Evolutionary conservation across 2,888 invertebrate species (phyloP), one percentile per base, ranked within the genome.

Genomic region (Thereva unica): DNA sequence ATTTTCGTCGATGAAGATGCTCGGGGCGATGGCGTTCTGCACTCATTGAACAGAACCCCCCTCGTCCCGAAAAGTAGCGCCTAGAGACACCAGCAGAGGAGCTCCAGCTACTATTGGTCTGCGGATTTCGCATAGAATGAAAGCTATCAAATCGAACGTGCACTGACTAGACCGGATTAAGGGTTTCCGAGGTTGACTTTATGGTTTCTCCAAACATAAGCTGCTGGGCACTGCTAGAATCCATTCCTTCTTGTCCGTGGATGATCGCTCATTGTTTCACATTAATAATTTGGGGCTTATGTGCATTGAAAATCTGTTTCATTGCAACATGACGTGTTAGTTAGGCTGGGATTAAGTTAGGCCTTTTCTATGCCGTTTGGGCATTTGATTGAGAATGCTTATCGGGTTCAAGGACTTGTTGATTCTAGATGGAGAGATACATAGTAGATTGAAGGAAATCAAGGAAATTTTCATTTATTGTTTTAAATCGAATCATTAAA

Each of bases 1-100:
- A 64, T 64, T 64, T 64, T 64, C 45, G 53, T 64, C 64, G 64
- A 64, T 53, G 53, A 52, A 42, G 42, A 41, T 50, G 49, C 50
- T 50, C 50, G 40, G 10, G 40, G 45, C 42, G 57, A 61, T 61
- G 61, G 23, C 23, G 23, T 23, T 23, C 23, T 23, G 23, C 23
- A 23, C 23, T 23, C 23, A 23, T 23, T 23, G 23, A 23, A 23
- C 23, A 23, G 23, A 23, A 2, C 23, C 23, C 23, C 23, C 23
- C 2, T 23, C 23, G 23, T 2, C 23, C 23, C 23, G 23, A 2
- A 23, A 23, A 23, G 23, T 23, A 23, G 23, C 23, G 23, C 23
- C 23, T 23, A 23, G 23, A 23, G 23, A 23, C 2, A 23, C 23
- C 23, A 23, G 1, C 23, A 23, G 23, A 23, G 23, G 23, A 23